phyloP scores from a whole-genome alignment of 2,113 vertebrate species.

The Python bivittatus region DNA sequence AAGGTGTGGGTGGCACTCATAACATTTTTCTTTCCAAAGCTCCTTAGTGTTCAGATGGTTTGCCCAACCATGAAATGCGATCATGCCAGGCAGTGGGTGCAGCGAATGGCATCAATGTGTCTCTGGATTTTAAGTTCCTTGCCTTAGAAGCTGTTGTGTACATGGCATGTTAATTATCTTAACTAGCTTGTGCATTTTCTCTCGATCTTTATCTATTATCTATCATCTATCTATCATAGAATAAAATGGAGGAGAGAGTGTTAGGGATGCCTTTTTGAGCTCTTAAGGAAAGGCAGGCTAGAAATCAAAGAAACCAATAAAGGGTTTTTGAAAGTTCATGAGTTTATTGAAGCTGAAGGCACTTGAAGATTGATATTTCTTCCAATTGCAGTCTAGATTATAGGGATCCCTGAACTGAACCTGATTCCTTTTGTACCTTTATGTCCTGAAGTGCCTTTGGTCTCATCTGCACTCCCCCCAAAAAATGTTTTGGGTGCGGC shows the following conservation, averaged over 20 bases:
- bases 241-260: background rate
- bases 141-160: fast-evolving
- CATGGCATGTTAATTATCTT: background rate
- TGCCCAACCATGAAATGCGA: conserved; percentile 4
- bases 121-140: background rate
- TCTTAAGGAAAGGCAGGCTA: background rate
- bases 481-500: no score
- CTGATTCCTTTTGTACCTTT: no score
- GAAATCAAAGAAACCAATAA: background rate
- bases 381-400: no score
- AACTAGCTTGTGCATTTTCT: fast-evolving
- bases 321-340: background rate
- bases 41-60: background rate
- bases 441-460: no score
- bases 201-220: background rate
- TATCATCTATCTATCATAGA: background rate
- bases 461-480: no score
- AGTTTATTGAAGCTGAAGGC: background rate
- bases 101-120: background rate
- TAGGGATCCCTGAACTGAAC: no score
- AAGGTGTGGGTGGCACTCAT: conserved; percentile 32
- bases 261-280: background rate
- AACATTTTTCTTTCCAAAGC: conserved; percentile 15
- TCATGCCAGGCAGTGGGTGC: conserved; percentile 6
- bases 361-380: no score